phyloP scores from a whole-genome alignment of 2,888 invertebrate genomes.

The Ashinkailepas kermadecensis region DNA sequence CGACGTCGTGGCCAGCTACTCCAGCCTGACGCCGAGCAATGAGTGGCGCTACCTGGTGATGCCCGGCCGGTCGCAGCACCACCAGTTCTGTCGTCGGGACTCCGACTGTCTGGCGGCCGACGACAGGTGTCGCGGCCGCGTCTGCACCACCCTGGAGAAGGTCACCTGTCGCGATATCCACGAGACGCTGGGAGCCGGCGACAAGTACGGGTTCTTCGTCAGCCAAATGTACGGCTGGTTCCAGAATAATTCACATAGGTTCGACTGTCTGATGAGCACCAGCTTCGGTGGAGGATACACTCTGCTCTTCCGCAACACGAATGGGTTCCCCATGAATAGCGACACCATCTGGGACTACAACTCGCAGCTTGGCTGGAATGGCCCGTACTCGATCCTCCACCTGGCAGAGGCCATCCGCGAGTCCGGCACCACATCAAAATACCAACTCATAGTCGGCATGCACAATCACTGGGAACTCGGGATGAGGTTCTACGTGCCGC shows the following conservation, averaged over 20 bases:
- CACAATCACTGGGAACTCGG: no score
- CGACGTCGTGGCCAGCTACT: not conserved
- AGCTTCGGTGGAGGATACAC: not conserved
- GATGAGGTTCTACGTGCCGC: no score
- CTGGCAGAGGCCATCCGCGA: not conserved
- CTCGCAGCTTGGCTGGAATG: not conserved
- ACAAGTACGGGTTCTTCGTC: not conserved
- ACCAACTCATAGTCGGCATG: not conserved
- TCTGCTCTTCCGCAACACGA: not conserved
- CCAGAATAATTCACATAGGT: no score
- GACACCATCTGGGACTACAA: not conserved
- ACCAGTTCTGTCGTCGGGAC: not conserved
- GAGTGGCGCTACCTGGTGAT: not conserved
- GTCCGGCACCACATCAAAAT: not conserved
- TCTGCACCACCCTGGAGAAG: not conserved
- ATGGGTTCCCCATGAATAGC: not conserved
- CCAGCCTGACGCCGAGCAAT: not conserved
- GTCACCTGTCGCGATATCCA: not conserved
- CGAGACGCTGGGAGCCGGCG: not conserved
- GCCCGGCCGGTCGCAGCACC: not conserved
- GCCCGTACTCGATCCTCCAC: not conserved
- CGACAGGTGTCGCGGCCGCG: not conserved
- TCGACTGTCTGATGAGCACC: not conserved
- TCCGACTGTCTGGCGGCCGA: not conserved
- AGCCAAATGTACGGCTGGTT: not conserved